phyloP scores from a whole-genome alignment of 2,888 invertebrate genomes.

The Eretmocerus hayati region DNA sequence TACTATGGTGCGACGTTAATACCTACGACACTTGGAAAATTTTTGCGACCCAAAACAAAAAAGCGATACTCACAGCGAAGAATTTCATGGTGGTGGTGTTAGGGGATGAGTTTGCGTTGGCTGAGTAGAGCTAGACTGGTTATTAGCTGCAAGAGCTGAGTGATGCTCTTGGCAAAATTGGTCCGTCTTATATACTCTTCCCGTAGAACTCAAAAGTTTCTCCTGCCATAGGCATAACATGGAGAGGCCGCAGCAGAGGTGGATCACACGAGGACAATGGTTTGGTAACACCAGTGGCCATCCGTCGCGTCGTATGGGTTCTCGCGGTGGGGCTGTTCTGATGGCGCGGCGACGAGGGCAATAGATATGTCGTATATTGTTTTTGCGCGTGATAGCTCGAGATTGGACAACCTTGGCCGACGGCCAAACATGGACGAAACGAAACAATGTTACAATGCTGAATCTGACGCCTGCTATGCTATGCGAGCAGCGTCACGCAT shows the following conservation, averaged over 20 bases:
- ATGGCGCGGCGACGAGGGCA: not conserved
- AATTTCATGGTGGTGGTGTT: slow-evolving; percentile 19
- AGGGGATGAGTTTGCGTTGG: slow-evolving; percentile 5
- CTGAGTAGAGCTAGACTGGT: not conserved
- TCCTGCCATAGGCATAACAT: too few species aligned
- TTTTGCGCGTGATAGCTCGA: slow-evolving; percentile 12
- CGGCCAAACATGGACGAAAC: slow-evolving; percentile 5
- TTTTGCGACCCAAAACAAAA: too few species aligned
- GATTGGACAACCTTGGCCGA: slow-evolving; percentile 11
- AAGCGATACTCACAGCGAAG: slow-evolving; percentile 16
- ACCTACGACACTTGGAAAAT: too few species aligned
- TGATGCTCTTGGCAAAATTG: slow-evolving; percentile 10
- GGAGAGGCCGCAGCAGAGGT: too few species aligned
- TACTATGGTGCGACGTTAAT: too few species aligned
- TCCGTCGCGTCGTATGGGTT: too few species aligned
- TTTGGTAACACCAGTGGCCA: too few species aligned
- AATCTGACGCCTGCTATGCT: slow-evolving; percentile 4
- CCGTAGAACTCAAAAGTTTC: too few species aligned
- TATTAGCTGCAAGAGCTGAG: not conserved
- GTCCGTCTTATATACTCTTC: slow-evolving; percentile 17
- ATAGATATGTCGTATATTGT: slow-evolving; percentile 3
- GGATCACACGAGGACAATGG: too few species aligned
- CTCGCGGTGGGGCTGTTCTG: too few species aligned
- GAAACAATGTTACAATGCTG: slow-evolving; percentile 2
- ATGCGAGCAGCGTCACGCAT: not conserved